Evolutionary conservation across 2,113 vertebrate species (phyloP).

Genomic region (Boleophthalmus pectinirostris): DNA sequence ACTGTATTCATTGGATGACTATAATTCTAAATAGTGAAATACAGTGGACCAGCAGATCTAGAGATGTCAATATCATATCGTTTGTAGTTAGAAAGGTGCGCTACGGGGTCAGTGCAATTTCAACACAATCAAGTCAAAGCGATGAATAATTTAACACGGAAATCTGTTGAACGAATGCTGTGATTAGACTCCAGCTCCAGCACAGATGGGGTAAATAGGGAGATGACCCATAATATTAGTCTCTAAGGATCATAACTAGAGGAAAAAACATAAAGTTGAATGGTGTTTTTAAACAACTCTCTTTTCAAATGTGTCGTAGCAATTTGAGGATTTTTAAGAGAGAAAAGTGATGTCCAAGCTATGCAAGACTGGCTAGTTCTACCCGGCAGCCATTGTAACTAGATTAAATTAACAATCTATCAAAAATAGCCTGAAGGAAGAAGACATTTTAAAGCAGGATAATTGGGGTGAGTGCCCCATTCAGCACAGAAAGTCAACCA

Average conservation of each 20-base stretch:
- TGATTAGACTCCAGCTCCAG: constrained; percentile 14
- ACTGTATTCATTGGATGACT: constrained; percentile 25
- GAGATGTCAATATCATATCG: constrained; percentile 23
- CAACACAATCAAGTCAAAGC: constrained; percentile 16
- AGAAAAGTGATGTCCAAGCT: constrained; percentile 1
- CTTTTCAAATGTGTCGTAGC: not conserved
- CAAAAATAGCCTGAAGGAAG: constrained; percentile 3
- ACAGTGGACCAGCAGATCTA: constrained; percentile 5
- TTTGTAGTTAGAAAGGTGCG: constrained; percentile 25
- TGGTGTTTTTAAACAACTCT: constrained; percentile 13
- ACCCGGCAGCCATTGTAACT: constrained; percentile 5
- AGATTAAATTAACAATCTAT: constrained; percentile 11
- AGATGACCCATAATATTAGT: constrained; percentile 20
- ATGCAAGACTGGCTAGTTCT: not conserved
- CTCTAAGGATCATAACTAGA: constrained; percentile 12
- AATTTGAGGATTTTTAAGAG: not conserved
- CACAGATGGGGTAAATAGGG: constrained; percentile 11
- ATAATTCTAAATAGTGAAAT: constrained; percentile 10
- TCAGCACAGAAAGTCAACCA: not conserved
- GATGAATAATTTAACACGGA: constrained; percentile 20
- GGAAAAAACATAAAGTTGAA: constrained; percentile 20
- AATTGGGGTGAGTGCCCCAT: not conserved
- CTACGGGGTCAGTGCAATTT: constrained; percentile 32
- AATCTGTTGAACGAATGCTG: constrained; percentile 12
- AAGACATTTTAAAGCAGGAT: not conserved